A percentile compares a stretch with the other conserved stretches of the same genome.
These are phyloP conservation scores for Diarsia brunnea DNA, from an alignment of 2,888 invertebrate genomes.

Conservation along the genomic window DNA sequence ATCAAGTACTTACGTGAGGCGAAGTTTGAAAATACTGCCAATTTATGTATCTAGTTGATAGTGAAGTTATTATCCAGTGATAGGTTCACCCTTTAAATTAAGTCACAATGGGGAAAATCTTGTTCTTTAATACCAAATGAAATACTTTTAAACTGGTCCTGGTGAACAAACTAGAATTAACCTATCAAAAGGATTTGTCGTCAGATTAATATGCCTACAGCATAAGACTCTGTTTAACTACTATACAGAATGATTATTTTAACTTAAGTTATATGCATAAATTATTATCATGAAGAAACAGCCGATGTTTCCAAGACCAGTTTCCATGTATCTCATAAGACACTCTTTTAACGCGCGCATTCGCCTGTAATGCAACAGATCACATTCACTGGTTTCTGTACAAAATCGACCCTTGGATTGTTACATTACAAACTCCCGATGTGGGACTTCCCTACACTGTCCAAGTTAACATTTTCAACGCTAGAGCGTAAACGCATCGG, in stretches of 20 bases:
- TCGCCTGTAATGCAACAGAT: background rate
- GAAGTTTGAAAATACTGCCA: background rate
- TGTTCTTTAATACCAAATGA: background rate
- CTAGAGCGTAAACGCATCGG: no score
- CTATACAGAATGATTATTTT: background rate
- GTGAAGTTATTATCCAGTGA: background rate
- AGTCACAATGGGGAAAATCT: background rate
- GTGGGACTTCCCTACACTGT: background rate
- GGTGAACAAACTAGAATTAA: background rate
- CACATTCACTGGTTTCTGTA: background rate
- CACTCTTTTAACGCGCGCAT: background rate
- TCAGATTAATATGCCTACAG: background rate
- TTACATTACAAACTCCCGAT: background rate
- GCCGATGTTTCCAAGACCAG: background rate
- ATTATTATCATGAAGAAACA: background rate
- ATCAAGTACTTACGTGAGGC: background rate
- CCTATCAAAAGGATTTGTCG: background rate
- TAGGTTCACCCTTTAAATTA: background rate
- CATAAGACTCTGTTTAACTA: background rate
- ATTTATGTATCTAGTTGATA: background rate
- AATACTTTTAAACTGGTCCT: background rate
- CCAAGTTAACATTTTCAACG: no score
- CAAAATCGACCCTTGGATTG: background rate
- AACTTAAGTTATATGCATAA: background rate
- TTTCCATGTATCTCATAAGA: background rate